A percentile compares a stretch with the other conserved stretches of the same genome.
Conservation (phyloP, 2,888 invertebrate species). For the Rhyacophila evoluta region DNA sequence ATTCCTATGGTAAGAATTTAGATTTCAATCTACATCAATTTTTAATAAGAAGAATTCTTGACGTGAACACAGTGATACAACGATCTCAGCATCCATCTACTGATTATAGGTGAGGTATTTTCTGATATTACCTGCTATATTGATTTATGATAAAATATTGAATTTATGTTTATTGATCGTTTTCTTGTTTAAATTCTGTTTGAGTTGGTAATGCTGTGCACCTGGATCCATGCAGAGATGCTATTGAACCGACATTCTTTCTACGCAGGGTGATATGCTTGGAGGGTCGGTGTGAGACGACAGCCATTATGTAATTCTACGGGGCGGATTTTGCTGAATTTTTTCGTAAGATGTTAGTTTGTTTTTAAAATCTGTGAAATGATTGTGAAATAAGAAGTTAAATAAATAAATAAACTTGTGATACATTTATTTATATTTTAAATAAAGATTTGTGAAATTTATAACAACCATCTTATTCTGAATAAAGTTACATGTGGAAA, state of each 20-base stretch:
- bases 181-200: neutral
- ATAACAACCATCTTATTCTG: slow-evolving; percentile 33
- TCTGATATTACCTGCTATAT: neutral
- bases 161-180: neutral
- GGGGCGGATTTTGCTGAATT: slow-evolving; percentile 35
- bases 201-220: neutral
- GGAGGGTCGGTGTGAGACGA: neutral
- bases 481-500: slow-evolving; percentile 45
- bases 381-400: slow-evolving; percentile 26
- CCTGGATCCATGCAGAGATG: neutral
- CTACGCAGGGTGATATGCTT: neutral
- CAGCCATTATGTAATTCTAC: neutral
- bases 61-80: neutral
- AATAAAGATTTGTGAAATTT: slow-evolving; percentile 11
- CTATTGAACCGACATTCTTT: neutral
- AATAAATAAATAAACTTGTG: neutral
- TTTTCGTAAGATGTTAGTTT: slow-evolving; percentile 54
- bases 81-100: neutral
- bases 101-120: neutral
- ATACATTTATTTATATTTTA: slow-evolving; percentile 41
- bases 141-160: neutral
- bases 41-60: too few relatives aligned
- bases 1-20: too few relatives aligned
- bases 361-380: slow-evolving; percentile 49
- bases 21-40: too few relatives aligned